These are phyloP conservation scores for Drosophila pandora DNA, from an alignment of 1,140 invertebrate species.

Conservation along the genomic window DNA sequence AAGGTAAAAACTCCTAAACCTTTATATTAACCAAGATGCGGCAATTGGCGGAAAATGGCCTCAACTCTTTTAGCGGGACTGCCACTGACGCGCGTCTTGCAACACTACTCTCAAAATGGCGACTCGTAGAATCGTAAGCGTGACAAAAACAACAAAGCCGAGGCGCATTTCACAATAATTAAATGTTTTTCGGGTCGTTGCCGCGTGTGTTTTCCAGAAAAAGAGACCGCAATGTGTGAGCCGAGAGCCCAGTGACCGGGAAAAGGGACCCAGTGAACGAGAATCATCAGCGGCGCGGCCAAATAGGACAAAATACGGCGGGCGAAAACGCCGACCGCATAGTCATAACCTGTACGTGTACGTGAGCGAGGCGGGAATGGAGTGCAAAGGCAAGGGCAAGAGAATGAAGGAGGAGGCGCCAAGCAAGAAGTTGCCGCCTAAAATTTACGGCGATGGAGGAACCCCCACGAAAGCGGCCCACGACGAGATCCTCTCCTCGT, in stretches of 20 bases:
- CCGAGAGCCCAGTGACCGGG: conserved; percentile 39
- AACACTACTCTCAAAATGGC: conserved; percentile 73
- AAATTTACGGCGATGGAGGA: conserved; percentile 67
- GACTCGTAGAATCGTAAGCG: conserved; percentile 73
- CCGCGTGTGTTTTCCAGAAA: conserved; percentile 28
- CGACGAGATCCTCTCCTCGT: conserved; percentile 77
- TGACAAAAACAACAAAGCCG: conserved; percentile 76
- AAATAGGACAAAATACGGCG: conserved; percentile 42
- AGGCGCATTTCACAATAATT: conserved; percentile 81
- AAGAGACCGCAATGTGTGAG: conserved; percentile 55
- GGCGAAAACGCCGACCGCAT: conserved; percentile 73
- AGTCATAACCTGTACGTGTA: conserved; percentile 80
- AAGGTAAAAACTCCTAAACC: too few species aligned
- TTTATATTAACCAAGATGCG: background rate
- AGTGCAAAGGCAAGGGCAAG: conserved; percentile 72
- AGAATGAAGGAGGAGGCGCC: conserved; percentile 81
- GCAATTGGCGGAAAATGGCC: too few species aligned
- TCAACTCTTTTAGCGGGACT: conserved; percentile 17
- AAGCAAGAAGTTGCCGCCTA: conserved; percentile 83
- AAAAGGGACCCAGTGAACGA: conserved; percentile 39
- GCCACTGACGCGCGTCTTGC: conserved; percentile 44
- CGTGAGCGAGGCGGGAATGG: conserved; percentile 72
- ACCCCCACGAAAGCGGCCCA: conserved; percentile 72
- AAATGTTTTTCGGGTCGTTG: conserved; percentile 60
- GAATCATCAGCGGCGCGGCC: conserved; percentile 29